A percentile compares a stretch with the other conserved stretches of the same genome.
phyloP scores from a whole-genome alignment of 1,140 invertebrate species.

The Medauroidea extradentata region DNA sequence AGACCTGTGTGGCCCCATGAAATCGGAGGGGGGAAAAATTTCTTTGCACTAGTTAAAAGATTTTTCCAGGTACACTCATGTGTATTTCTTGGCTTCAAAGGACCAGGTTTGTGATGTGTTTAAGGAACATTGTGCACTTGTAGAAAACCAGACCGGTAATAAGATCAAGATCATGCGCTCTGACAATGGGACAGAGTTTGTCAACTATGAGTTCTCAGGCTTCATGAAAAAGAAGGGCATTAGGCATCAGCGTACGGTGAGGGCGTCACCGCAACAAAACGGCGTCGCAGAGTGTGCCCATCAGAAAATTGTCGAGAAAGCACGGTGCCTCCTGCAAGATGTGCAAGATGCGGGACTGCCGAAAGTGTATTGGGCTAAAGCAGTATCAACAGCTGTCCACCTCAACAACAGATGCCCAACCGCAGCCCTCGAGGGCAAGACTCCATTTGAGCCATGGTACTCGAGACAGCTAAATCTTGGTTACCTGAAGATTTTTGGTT shows the following conservation, averaged over 20 bases:
- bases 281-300: constrained; percentile 42
- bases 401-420: constrained; percentile 32
- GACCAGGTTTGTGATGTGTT: constrained; percentile 35
- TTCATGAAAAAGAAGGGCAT: constrained; percentile 22
- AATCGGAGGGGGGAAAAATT: constrained; percentile 40
- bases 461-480: no score
- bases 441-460: no score
- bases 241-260: constrained; percentile 22
- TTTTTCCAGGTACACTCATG: constrained; percentile 33
- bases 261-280: constrained; percentile 42
- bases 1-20: constrained; percentile 43
- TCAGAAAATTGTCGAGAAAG: constrained; percentile 38
- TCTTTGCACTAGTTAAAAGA: constrained; percentile 46
- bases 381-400: constrained; percentile 41
- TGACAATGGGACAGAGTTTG: constrained; percentile 7
- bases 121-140: no score
- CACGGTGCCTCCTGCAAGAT: constrained; percentile 35
- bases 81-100: constrained; percentile 43
- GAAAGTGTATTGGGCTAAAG: constrained; percentile 41
- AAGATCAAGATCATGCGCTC: constrained; percentile 26
- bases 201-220: background rate
- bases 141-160: no score
- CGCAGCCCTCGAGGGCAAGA: no score
- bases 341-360: constrained; percentile 32
- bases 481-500: no score